These are phyloP conservation scores for Geotrypetes seraphini DNA, from an alignment of 2,797 vertebrate genomes.

Conservation along the genomic window DNA sequence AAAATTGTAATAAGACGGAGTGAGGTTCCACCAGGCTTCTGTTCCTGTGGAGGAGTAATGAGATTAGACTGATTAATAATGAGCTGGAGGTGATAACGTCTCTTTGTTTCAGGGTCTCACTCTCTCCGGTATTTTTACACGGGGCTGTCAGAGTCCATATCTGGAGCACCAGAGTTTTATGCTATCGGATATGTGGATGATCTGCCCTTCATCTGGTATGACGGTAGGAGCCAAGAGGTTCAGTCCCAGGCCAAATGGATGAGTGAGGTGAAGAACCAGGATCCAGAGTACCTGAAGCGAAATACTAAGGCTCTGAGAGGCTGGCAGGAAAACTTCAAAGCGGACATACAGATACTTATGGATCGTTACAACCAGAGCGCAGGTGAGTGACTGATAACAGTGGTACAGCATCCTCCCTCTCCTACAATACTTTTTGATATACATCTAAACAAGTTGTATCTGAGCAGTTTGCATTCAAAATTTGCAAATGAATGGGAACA, in stretches of 20 bases:
- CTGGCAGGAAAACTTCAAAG: neutral
- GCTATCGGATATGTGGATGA: neutral
- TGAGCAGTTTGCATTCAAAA: no score
- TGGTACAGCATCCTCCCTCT: no score
- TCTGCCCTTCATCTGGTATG: neutral
- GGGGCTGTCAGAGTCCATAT: neutral
- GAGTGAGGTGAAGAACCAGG: no score
- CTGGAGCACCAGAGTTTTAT: neutral
- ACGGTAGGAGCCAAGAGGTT: neutral
- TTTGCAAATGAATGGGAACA: no score
- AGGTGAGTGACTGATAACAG: no score
- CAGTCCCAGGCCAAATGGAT: neutral
- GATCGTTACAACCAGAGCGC: conserved; percentile 6
- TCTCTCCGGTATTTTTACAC: neutral
- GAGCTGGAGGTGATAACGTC: no score
- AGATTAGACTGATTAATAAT: no score
- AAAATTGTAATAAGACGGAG: no score
- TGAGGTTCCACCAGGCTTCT: no score
- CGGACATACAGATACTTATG: neutral
- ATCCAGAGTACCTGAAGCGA: conserved; percentile 3
- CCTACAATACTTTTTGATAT: no score
- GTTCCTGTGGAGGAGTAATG: no score
- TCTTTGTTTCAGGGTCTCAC: neutral
- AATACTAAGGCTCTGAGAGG: neutral
- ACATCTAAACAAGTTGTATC: no score